phyloP scores from a whole-genome alignment of 2,888 invertebrate species.

The Myopa tessellatipennis region DNA sequence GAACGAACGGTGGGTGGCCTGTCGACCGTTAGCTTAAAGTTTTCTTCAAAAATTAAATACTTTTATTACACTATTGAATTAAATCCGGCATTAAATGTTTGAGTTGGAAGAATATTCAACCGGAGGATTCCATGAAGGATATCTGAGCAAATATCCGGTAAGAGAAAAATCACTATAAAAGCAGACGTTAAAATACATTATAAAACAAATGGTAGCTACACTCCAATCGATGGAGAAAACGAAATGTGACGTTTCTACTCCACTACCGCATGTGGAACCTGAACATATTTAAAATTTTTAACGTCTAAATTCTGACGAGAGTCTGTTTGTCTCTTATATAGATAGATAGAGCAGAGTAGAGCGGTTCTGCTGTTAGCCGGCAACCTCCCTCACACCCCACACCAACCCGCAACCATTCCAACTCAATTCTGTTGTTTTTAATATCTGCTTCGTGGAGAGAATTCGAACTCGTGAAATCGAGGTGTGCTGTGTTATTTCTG shows the following conservation, averaged over 20 bases:
- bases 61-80: background rate
- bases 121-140: constrained; percentile 75
- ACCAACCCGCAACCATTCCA: no score
- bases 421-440: no score
- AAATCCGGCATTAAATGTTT: constrained; percentile 70
- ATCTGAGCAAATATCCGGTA: constrained; percentile 76
- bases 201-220: background rate
- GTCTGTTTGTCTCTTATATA: background rate
- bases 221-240: no score
- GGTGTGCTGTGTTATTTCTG: no score
- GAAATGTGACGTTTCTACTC: no score
- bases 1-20: background rate
- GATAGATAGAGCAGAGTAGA: no score
- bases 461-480: no score
- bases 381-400: background rate
- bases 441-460: no score
- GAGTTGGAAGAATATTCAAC: constrained; percentile 77
- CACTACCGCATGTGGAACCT: background rate
- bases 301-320: constrained; percentile 11
- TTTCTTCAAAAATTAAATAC: background rate
- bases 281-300: constrained; percentile 5
- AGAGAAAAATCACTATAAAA: constrained; percentile 66
- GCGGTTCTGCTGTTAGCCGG: background rate
- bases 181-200: background rate
- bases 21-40: constrained; percentile 4